Evolutionary conservation across 2,113 vertebrate genomes (phyloP).

Genomic region (Chaenogobius annularis): DNA sequence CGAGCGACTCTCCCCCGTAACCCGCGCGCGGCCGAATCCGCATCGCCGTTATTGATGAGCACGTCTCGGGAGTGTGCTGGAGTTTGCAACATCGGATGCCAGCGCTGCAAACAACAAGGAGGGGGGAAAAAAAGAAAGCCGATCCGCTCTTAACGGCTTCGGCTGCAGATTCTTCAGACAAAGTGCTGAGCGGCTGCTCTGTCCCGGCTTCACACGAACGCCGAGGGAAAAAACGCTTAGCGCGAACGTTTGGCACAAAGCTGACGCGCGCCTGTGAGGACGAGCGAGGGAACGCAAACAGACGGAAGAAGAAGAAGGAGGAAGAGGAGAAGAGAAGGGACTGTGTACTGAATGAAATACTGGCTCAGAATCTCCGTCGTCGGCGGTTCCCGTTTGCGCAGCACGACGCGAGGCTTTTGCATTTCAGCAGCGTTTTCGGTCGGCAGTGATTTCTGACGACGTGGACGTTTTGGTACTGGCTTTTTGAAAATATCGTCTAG

Average conservation of each 20-base stretch:
- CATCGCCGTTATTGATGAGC: constrained; percentile 50
- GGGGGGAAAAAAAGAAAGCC: no score
- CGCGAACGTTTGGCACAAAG: constrained; percentile 57
- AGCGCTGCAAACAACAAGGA: constrained; percentile 53
- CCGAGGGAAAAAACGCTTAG: constrained; percentile 66
- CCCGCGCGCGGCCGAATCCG: background rate
- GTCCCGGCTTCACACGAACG: constrained; percentile 44
- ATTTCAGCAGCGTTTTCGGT: no score
- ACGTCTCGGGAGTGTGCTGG: constrained; percentile 34
- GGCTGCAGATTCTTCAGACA: constrained; percentile 69
- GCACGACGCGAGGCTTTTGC: no score
- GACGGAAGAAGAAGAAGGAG: background rate
- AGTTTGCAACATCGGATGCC: constrained; percentile 30
- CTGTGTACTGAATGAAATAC: constrained; percentile 44
- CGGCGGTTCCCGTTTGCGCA: no score
- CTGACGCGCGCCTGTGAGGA: constrained; percentile 60
- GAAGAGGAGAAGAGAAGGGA: constrained; percentile 27
- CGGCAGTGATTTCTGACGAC: no score
- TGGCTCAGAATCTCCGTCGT: no score
- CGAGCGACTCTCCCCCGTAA: background rate
- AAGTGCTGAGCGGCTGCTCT: constrained; percentile 72
- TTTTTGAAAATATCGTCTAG: no score
- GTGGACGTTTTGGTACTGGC: no score
- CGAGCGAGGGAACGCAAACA: constrained; percentile 12
- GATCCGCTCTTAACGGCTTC: constrained; percentile 46